Percentiles rank a stretch among this genome's conserved stretches.
Evolutionary conservation across 2,888 invertebrate species (phyloP).

Genomic region (Lasiommata megera): DNA sequence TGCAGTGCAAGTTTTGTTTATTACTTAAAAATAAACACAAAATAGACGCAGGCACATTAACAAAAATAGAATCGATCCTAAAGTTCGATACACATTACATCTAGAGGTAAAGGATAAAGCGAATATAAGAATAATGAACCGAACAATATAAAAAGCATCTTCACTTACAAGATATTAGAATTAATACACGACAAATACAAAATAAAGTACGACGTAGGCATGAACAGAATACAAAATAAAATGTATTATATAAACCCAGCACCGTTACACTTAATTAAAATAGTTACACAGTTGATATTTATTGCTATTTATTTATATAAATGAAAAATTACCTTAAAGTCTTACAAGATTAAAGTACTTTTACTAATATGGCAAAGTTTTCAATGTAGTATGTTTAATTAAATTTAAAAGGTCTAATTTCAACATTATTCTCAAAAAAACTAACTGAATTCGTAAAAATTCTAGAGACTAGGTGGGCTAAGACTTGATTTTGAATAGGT

Average conservation of each 20-base stretch:
- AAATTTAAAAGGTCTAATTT: conserved; percentile 60
- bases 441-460: conserved; percentile 62
- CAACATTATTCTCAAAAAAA: conserved; percentile 56
- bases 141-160: conserved; percentile 69
- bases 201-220: conserved; percentile 69
- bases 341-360: conserved; percentile 76
- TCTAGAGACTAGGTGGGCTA: conserved; percentile 80
- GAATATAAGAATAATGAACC: conserved; percentile 59
- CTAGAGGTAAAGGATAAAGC: conserved; percentile 38
- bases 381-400: conserved; percentile 73
- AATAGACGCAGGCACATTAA: conserved; percentile 39
- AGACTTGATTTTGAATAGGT: conserved; percentile 38
- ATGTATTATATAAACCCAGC: conserved; percentile 78
- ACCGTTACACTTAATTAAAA: conserved; percentile 76
- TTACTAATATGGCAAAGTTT: conserved; percentile 82
- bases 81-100: conserved; percentile 35
- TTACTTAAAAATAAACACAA: conserved; percentile 35
- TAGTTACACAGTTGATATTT: conserved; percentile 71
- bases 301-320: conserved; percentile 58
- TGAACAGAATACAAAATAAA: conserved; percentile 70
- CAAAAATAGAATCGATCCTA: conserved; percentile 35
- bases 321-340: conserved; percentile 68
- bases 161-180: conserved; percentile 61
- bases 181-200: conserved; percentile 69
- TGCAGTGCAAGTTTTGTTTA: conserved; percentile 34